These are phyloP conservation scores for Peromyscus polionotus DNA, from an alignment of 2,113 vertebrate species.

Conservation along the genomic window DNA sequence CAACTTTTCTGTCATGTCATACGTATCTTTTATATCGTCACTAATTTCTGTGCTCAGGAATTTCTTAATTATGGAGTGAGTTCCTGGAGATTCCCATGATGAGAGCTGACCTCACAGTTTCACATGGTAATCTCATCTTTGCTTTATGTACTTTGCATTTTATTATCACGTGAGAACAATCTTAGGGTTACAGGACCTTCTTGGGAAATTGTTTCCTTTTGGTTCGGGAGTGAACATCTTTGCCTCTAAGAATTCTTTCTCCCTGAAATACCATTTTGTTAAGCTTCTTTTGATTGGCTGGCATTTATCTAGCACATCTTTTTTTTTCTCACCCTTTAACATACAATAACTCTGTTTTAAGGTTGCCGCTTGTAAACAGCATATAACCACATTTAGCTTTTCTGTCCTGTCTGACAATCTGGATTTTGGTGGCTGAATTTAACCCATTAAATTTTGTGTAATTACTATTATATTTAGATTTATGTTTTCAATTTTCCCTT, in stretches of 20 bases:
- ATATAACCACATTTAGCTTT: constrained; percentile 47
- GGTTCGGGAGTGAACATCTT: constrained; percentile 15
- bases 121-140: constrained; percentile 9
- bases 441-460: constrained; percentile 40
- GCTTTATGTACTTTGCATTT: constrained; percentile 55
- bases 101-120: constrained; percentile 22
- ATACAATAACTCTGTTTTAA: constrained; percentile 42
- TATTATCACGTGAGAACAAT: neutral
- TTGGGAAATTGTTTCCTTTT: neutral
- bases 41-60: constrained; percentile 38
- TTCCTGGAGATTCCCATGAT: constrained; percentile 1
- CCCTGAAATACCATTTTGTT: neutral
- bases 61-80: neutral
- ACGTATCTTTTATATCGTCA: neutral
- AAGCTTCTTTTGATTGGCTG: constrained; percentile 29
- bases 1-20: neutral
- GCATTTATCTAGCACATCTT: neutral
- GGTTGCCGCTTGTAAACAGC: neutral
- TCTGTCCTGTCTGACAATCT: neutral
- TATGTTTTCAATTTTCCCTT: constrained; percentile 1
- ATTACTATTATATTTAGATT: constrained; percentile 35
- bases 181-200: constrained; percentile 9
- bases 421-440: constrained; percentile 36
- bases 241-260: constrained; percentile 9
- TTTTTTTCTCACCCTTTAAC: neutral